These are phyloP conservation scores for Sebastes trivittatus DNA, from an alignment of 2,797 vertebrate genomes.

Conservation along the genomic window DNA sequence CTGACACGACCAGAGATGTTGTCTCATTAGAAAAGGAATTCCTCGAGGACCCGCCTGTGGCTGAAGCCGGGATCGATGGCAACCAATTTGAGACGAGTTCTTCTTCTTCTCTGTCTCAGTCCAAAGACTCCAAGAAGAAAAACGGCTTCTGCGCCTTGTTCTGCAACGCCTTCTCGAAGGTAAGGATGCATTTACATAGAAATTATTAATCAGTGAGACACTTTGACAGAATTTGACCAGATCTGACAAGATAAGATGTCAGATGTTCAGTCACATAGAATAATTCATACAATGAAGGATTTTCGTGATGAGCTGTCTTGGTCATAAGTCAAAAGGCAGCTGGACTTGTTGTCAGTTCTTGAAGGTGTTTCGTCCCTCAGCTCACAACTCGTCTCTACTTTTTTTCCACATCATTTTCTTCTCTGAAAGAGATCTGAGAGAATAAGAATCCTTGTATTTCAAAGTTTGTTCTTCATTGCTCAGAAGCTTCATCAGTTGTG, in stretches of 20 bases:
- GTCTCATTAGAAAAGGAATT: not conserved
- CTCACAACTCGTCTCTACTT: not conserved
- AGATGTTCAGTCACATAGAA: not conserved
- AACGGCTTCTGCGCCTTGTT: not conserved
- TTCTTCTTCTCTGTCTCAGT: not conserved
- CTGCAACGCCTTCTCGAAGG: not conserved
- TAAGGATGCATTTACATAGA: not conserved
- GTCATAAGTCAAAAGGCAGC: not conserved
- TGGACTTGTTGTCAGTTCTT: not conserved
- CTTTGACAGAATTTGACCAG: not conserved
- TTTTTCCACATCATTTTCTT: not conserved
- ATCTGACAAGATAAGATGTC: not conserved
- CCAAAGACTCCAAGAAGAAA: not conserved
- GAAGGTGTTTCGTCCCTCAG: not conserved
- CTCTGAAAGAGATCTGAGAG: not conserved
- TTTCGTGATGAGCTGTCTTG: not conserved
- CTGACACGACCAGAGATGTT: not conserved
- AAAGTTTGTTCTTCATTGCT: not conserved
- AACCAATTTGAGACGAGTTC: not conserved
- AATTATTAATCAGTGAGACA: not conserved
- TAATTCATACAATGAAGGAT: not conserved
- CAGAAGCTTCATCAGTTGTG: not conserved
- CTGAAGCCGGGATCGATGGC: too few relatives aligned
- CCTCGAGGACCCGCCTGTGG: not conserved
- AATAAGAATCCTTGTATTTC: not conserved